These are phyloP conservation scores for Lanistes nyassanus DNA, from an alignment of 1,140 invertebrate genomes.

Conservation along the genomic window DNA sequence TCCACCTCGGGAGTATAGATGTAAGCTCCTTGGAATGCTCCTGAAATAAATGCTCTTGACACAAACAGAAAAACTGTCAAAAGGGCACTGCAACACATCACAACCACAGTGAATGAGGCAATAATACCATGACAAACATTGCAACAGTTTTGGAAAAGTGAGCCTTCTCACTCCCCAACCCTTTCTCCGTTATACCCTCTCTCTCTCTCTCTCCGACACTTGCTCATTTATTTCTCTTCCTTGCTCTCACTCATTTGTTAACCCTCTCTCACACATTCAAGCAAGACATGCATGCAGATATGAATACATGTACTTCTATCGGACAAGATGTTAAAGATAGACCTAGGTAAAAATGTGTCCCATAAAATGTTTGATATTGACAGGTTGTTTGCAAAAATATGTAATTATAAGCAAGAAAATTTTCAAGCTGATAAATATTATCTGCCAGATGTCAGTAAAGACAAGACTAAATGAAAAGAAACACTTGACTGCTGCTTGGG, in stretches of 20 bases:
- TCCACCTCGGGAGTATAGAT: constrained; percentile 68
- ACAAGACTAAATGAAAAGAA: too few relatives aligned
- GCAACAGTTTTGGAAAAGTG: not conserved
- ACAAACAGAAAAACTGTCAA: constrained; percentile 78
- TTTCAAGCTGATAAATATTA: too few relatives aligned
- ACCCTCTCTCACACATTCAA: not conserved
- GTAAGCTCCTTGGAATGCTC: constrained; percentile 61
- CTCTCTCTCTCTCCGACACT: not conserved
- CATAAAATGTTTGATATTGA: too few relatives aligned
- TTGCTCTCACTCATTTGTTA: not conserved
- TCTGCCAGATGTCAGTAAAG: too few relatives aligned
- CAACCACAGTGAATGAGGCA: not conserved
- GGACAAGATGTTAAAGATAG: too few relatives aligned
- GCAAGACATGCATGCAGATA: too few relatives aligned
- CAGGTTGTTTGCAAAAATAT: too few relatives aligned
- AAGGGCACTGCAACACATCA: constrained; percentile 3
- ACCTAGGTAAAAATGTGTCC: too few relatives aligned
- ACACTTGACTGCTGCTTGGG: too few relatives aligned
- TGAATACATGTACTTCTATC: too few relatives aligned
- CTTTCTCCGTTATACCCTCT: not conserved
- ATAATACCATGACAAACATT: not conserved
- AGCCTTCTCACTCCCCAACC: not conserved
- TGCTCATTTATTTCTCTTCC: not conserved
- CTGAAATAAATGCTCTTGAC: constrained; percentile 88
- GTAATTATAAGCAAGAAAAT: too few relatives aligned